Evolutionary conservation across 2,113 vertebrate species (phyloP).

Genomic region (Callorhinus ursinus): DNA sequence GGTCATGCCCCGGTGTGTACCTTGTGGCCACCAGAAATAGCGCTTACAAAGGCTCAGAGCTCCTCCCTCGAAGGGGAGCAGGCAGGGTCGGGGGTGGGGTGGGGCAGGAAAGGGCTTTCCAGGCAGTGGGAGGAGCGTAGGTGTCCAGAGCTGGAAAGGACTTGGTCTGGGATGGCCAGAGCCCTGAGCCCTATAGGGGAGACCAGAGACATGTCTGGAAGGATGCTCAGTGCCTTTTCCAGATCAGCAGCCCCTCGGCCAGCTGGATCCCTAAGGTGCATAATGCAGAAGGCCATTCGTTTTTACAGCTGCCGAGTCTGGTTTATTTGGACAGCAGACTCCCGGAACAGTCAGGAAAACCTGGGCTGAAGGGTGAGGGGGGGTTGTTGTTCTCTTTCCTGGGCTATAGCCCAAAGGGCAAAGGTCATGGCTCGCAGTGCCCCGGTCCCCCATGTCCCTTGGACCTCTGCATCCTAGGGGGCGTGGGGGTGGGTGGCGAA

Average conservation of each 20-base stretch:
- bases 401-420: background rate
- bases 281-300: background rate
- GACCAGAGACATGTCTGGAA: background rate
- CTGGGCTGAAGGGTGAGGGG: rapidly evolving
- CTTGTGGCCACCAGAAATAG: background rate
- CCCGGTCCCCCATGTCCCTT: background rate
- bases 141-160: background rate
- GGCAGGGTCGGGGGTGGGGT: background rate
- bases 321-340: background rate
- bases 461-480: background rate
- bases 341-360: background rate
- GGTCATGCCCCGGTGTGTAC: rapidly evolving
- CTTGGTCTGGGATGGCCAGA: background rate
- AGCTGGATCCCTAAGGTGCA: background rate
- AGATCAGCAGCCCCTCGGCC: background rate
- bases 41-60: background rate
- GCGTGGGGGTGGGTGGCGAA: rapidly evolving
- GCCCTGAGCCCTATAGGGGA: background rate
- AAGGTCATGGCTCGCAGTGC: background rate
- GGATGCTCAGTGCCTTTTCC: background rate
- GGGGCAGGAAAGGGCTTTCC: too few relatives aligned
- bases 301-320: background rate
- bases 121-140: background rate
- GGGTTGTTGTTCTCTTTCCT: background rate
- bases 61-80: background rate